Conservation (phyloP, 35 echinoderm and acorn worm species). For the Patiria miniata region DNA sequence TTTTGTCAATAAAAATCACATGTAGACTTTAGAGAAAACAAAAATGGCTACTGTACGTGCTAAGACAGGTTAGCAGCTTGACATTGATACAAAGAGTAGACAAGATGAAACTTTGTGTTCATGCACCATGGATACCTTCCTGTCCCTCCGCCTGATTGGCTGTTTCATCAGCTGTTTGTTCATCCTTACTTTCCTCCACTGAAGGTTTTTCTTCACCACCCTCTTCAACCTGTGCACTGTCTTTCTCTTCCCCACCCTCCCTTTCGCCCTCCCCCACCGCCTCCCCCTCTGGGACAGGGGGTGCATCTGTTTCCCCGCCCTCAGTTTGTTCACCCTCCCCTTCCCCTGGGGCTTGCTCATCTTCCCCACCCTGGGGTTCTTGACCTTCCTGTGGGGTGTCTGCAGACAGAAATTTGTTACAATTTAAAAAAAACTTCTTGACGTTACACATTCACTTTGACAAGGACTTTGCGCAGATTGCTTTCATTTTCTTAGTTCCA, state of each 20-base stretch:
- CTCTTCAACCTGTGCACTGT: constrained; percentile 1
- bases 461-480: no score
- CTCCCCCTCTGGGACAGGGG: background rate
- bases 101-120: no score
- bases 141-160: background rate
- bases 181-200: background rate
- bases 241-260: background rate
- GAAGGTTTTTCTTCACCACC: background rate
- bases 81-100: no score
- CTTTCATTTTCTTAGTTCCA: no score
- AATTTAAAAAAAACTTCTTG: background rate
- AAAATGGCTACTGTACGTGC: no score
- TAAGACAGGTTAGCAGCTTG: no score
- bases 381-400: background rate
- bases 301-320: background rate
- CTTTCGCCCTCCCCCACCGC: background rate
- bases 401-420: background rate
- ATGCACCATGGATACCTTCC: constrained; percentile 26
- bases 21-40: no score
- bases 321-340: constrained; percentile 29
- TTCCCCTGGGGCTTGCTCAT: background rate
- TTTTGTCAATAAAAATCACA: no score
- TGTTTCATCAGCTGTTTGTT: constrained; percentile 19
- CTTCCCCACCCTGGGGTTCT: background rate
- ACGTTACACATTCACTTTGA: background rate